Evolutionary conservation across 2,888 invertebrate species (phyloP), one percentile per base, ranked within the genome.

Genomic region (Lasioglossum leucozonium): DNA sequence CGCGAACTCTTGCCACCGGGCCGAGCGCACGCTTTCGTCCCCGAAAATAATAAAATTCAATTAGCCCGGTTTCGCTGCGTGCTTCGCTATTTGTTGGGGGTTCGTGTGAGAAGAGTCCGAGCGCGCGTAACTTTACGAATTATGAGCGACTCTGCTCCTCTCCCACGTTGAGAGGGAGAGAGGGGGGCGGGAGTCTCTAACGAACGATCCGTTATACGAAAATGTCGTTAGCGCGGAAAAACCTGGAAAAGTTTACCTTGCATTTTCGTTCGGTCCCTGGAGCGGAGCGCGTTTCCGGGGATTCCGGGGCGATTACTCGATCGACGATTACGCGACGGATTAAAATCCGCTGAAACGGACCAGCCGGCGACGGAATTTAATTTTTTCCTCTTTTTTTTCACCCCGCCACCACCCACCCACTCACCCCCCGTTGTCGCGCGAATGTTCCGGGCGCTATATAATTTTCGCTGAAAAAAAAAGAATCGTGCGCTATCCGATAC

Each of bases 21-120:
- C 16, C 8, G 51, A 0, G 51, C n/a, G 51, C 47, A 51, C 44
- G 44, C 42, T 55, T 44, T 16, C 42, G 55, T 73, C 10, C 37
- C 13, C 34, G 37, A 42, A 80, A 44, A 67, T 73, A 73, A 80
- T 80, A 58, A 80, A 73, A 82, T 65, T 73, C 72, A 58, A 69
- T 80, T 80, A 81, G 47, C 72, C 72, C n/a, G 72, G 71, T 44
- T 6, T 26, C 62, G 51, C 22, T n/a, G 47, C 22, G 10, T n/a
- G 51, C 10, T n/a, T 10, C 18, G 65, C 2, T 62, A 72, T 81
- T 71, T 30, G 40, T 51, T 81, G n/a, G 26, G 22, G 51, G n/a
- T n/a, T 51, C 77, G 16, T 40, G 47, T 18, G 79, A 71, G 79
- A n/a, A 81, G 72, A 47, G 62, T 78, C 58, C n/a, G n/a, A 22